phyloP scores from a whole-genome alignment of 2,888 invertebrate species.

The Epicampocera succincta region DNA sequence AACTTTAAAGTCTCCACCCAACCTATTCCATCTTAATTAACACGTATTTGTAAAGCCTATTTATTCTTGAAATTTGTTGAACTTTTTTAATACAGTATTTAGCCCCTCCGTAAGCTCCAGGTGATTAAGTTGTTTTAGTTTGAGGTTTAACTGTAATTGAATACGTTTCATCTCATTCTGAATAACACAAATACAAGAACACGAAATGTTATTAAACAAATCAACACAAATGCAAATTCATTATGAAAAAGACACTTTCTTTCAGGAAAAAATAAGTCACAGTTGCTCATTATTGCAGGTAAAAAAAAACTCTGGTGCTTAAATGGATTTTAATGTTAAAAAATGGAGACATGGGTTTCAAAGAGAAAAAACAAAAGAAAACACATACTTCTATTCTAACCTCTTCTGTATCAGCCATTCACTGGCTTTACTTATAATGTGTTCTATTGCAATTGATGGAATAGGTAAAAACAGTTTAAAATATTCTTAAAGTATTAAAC shows the following conservation, averaged over 20 bases:
- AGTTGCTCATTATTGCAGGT: neutral
- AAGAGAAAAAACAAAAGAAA: too few relatives aligned
- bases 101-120: conserved; percentile 3
- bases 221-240: conserved; percentile 12
- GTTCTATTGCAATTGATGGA: conserved; percentile 5
- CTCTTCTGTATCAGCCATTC: neutral
- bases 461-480: neutral
- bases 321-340: conserved; percentile 26
- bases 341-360: conserved; percentile 34
- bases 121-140: conserved; percentile 64
- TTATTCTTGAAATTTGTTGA: too few relatives aligned
- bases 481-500: neutral
- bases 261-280: neutral
- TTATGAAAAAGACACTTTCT: neutral
- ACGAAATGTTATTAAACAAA: conserved; percentile 4
- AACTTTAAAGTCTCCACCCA: too few relatives aligned
- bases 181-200: conserved; percentile 1
- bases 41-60: too few relatives aligned
- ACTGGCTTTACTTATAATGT: neutral
- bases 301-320: neutral
- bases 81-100: neutral
- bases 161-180: conserved; percentile 28
- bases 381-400: neutral
- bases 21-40: too few relatives aligned
- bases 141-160: conserved; percentile 62